phyloP scores from a whole-genome alignment of 2,113 vertebrate genomes.

The Neogobius melanostomus region DNA sequence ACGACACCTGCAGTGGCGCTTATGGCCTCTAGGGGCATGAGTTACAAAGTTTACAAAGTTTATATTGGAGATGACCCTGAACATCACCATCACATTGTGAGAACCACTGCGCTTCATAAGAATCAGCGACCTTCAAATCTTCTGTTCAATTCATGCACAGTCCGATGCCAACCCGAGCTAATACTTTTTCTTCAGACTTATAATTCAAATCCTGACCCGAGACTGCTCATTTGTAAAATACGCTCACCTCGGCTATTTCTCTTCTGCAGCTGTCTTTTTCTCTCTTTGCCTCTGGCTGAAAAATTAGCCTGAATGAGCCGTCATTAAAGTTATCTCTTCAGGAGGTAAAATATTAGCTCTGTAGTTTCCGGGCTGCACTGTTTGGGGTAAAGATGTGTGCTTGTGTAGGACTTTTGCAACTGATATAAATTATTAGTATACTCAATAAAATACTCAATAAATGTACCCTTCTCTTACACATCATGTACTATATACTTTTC shows the following conservation, averaged over 20 bases:
- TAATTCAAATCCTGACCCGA: constrained; percentile 9
- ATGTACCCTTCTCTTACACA: too few species aligned
- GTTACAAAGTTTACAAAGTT: too few species aligned
- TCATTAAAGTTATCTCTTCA: constrained; percentile 24
- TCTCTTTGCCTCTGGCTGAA: constrained; percentile 27
- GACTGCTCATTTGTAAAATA: constrained; percentile 1
- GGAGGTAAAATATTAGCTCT: constrained; percentile 31
- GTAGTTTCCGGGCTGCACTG: constrained; percentile 1
- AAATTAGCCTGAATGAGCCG: constrained; percentile 30
- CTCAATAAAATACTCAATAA: too few species aligned
- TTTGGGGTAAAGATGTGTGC: neutral
- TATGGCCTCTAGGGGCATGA: too few species aligned
- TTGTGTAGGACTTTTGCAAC: neutral
- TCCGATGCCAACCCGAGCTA: neutral
- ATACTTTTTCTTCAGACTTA: constrained; percentile 6
- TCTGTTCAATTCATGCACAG: neutral
- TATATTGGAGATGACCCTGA: too few species aligned
- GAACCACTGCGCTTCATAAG: neutral
- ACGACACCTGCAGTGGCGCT: too few species aligned
- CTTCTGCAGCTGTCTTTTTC: constrained; percentile 14
- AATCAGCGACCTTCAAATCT: neutral
- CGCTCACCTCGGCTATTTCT: neutral
- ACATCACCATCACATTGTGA: too few species aligned
- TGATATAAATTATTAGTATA: too few species aligned
- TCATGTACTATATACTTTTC: neutral